Conservation (phyloP, 2,888 invertebrate species). For the Lithosia quadra region DNA sequence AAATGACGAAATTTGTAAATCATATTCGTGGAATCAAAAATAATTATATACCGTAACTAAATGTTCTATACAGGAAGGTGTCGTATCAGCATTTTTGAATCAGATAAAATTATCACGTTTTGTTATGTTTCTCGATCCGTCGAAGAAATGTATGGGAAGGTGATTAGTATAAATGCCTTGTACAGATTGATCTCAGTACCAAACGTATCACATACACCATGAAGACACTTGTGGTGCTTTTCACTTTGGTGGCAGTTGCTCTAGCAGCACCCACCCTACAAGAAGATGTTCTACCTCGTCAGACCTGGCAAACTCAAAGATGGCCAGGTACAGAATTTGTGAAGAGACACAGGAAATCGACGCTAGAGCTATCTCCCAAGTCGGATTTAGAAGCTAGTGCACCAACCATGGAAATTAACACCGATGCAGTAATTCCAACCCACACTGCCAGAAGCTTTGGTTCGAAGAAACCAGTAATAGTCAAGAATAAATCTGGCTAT, state of each 20-base stretch:
- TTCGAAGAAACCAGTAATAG: slow-evolving; percentile 70
- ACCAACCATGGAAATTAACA: slow-evolving; percentile 32
- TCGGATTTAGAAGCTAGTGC: slow-evolving; percentile 22
- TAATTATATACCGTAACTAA: slow-evolving; percentile 19
- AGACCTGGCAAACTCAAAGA: slow-evolving; percentile 28
- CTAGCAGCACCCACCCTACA: slow-evolving; percentile 68
- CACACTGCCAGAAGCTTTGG: slow-evolving; percentile 57
- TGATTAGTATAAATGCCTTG: slow-evolving; percentile 73
- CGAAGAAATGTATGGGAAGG: slow-evolving; percentile 41
- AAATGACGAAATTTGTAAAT: slow-evolving; percentile 21
- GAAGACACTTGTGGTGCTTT: slow-evolving; percentile 76
- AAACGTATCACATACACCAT: slow-evolving; percentile 68
- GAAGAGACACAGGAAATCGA: slow-evolving; percentile 67
- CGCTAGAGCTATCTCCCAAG: slow-evolving; percentile 43
- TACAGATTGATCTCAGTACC: slow-evolving; percentile 58
- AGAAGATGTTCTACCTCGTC: slow-evolving; percentile 44
- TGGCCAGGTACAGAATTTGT: slow-evolving; percentile 38
- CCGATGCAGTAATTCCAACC: slow-evolving; percentile 35
- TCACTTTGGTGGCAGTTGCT: slow-evolving; percentile 67
- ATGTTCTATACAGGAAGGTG: slow-evolving; percentile 55
- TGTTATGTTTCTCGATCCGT: slow-evolving; percentile 48
- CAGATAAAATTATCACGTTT: slow-evolving; percentile 68
- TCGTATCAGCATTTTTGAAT: slow-evolving; percentile 60
- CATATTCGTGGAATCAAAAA: slow-evolving; percentile 24
- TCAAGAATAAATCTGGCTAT: slow-evolving; percentile 73